Conservation (phyloP, 2,888 invertebrate genomes). For the Hydroisotoma schaefferi region DNA sequence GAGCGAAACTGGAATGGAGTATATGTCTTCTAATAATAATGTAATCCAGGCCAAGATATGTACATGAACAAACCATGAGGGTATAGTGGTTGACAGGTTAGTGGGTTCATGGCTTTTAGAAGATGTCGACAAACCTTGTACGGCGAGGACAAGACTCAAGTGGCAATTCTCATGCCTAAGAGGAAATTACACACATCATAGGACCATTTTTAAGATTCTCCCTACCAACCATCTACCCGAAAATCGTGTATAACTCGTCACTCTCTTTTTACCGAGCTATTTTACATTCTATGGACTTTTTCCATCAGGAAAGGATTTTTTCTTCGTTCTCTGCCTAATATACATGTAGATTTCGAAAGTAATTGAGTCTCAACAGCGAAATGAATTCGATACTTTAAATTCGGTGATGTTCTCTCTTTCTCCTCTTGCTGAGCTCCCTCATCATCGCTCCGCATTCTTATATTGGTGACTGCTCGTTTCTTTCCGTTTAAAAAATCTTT, state of each 20-base stretch:
- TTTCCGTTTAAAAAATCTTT: slow-evolving; percentile 32
- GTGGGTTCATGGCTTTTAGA: not conserved
- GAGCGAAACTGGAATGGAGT: slow-evolving; percentile 11
- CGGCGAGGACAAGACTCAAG: slow-evolving; percentile 16
- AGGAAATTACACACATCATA: slow-evolving; percentile 19
- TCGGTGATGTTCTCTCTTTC: slow-evolving; percentile 30
- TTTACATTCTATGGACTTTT: slow-evolving; percentile 49
- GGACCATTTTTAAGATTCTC: slow-evolving; percentile 16
- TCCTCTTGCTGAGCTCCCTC: slow-evolving; percentile 43
- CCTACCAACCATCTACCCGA: not conserved
- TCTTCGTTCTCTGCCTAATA: slow-evolving; percentile 32
- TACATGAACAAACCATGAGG: no score
- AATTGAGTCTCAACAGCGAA: slow-evolving; percentile 46
- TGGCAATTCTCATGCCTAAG: slow-evolving; percentile 20
- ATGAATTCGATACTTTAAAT: slow-evolving; percentile 39
- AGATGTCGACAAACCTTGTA: not conserved
- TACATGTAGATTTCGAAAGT: slow-evolving; percentile 48
- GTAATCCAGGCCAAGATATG: no score
- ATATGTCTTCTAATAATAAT: slow-evolving; percentile 2
- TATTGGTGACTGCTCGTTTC: no score
- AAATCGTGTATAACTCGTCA: slow-evolving; percentile 17
- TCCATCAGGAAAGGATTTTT: slow-evolving; percentile 49
- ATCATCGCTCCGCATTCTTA: no score
- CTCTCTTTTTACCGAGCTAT: slow-evolving; percentile 30
- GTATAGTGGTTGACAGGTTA: not conserved